These are phyloP conservation scores for Drosophila stalkeri DNA, from an alignment of 2,888 invertebrate genomes.

Conservation along the genomic window DNA sequence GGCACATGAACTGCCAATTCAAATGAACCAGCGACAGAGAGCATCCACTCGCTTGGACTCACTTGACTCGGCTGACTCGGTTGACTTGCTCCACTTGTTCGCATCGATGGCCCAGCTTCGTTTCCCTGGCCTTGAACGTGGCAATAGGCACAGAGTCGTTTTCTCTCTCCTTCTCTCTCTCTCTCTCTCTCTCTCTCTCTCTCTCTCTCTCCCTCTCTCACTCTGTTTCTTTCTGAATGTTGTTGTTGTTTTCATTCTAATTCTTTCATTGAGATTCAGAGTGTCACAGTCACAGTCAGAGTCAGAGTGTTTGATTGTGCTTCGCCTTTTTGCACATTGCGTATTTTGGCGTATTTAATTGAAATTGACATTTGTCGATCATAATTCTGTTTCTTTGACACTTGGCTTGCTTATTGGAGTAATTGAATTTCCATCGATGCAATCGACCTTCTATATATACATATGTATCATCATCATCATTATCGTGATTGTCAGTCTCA, in stretches of 20 bases:
- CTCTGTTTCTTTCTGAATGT: background rate
- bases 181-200: background rate
- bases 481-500: background rate
- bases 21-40: constrained; percentile 31
- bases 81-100: constrained; percentile 36
- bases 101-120: constrained; percentile 34
- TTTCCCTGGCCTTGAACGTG: constrained; percentile 53
- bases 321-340: constrained; percentile 42
- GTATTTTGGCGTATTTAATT: constrained; percentile 62
- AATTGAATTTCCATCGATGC: constrained; percentile 64
- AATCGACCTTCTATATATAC: constrained; percentile 31
- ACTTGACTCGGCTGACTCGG: constrained; percentile 32
- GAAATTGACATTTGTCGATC: constrained; percentile 64
- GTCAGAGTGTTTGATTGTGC: constrained; percentile 1
- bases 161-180: background rate
- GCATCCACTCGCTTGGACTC: constrained; percentile 28
- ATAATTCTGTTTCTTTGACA: constrained; percentile 61
- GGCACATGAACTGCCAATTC: constrained; percentile 36
- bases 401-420: constrained; percentile 60
- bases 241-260: constrained; percentile 5
- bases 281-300: constrained; percentile 11
- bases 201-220: background rate
- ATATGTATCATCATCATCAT: background rate
- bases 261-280: constrained; percentile 13
- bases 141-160: constrained; percentile 11